Conservation (phyloP, 2,113 vertebrate genomes). For the Istiophorus platypterus region DNA sequence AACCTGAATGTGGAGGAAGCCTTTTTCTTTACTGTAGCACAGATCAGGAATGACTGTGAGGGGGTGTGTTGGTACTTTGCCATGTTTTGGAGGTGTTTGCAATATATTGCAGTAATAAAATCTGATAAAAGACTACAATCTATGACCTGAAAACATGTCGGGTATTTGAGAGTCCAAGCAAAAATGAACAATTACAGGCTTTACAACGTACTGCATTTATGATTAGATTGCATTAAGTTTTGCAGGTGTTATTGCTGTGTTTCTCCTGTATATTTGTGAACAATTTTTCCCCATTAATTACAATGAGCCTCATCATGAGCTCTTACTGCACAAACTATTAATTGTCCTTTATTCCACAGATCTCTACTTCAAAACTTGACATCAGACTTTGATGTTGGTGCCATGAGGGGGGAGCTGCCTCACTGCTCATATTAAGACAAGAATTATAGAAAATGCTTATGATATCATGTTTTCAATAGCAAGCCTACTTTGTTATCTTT, state of each 20-base stretch:
- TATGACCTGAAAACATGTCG: not conserved
- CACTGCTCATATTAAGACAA: conserved; percentile 15
- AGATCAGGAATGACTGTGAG: not conserved
- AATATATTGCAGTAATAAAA: not conserved
- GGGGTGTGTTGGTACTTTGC: not conserved
- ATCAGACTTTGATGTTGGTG: conserved; percentile 59
- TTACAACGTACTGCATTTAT: not conserved
- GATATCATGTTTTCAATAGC: conserved; percentile 49
- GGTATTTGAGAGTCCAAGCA: not conserved
- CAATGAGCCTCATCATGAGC: conserved; percentile 37
- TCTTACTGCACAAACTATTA: conserved; percentile 30
- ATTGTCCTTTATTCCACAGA: conserved; percentile 38
- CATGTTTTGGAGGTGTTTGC: not conserved
- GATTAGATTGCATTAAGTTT: conserved; percentile 13
- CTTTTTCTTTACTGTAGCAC: not conserved
- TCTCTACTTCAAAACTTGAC: conserved; percentile 50
- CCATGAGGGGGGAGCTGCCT: conserved; percentile 28
- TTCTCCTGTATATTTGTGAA: conserved; percentile 21
- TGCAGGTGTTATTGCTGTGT: conserved; percentile 7
- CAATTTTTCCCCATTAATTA: conserved; percentile 51
- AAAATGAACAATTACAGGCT: not conserved
- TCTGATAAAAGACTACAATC: not conserved
- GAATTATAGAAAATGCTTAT: conserved; percentile 46
- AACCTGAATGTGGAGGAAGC: not conserved
- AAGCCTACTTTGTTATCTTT: conserved; percentile 45